Evolutionary conservation across 2,797 vertebrate species (phyloP).

Genomic region (Scleropages formosus): DNA sequence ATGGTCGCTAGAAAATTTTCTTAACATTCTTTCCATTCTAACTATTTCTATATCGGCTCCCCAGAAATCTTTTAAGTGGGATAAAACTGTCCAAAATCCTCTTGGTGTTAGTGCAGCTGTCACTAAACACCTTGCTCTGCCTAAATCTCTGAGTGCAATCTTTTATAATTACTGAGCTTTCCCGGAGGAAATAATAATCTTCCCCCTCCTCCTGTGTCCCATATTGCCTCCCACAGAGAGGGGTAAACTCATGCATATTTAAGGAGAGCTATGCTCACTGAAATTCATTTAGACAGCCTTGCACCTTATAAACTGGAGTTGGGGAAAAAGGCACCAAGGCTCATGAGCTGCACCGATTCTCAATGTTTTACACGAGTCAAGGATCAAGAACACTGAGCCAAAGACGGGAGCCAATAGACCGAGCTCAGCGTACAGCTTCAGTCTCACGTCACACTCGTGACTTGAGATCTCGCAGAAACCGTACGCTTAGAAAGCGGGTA

Average conservation of each 20-base stretch:
- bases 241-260: constrained; percentile 63
- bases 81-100: constrained; percentile 55
- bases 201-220: constrained; percentile 61
- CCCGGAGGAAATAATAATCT: constrained; percentile 70
- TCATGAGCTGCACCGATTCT: too few species aligned
- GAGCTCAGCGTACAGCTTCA: background rate
- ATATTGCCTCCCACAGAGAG: constrained; percentile 61
- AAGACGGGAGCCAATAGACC: background rate
- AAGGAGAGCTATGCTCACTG: constrained; percentile 52
- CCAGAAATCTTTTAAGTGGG: constrained; percentile 55
- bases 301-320: background rate
- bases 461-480: background rate
- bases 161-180: constrained; percentile 75
- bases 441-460: background rate
- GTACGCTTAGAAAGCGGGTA: background rate
- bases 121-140: constrained; percentile 54
- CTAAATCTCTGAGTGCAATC: constrained; percentile 71
- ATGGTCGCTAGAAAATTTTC: too few species aligned
- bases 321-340: background rate
- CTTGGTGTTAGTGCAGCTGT: constrained; percentile 53
- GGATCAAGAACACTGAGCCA: too few species aligned
- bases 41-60: background rate
- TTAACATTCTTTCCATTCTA: background rate
- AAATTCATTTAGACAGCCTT: background rate
- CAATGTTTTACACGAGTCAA: too few species aligned